These are phyloP conservation scores for Psix sp. DNA, from an alignment of 1,140 invertebrate genomes.

Conservation along the genomic window DNA sequence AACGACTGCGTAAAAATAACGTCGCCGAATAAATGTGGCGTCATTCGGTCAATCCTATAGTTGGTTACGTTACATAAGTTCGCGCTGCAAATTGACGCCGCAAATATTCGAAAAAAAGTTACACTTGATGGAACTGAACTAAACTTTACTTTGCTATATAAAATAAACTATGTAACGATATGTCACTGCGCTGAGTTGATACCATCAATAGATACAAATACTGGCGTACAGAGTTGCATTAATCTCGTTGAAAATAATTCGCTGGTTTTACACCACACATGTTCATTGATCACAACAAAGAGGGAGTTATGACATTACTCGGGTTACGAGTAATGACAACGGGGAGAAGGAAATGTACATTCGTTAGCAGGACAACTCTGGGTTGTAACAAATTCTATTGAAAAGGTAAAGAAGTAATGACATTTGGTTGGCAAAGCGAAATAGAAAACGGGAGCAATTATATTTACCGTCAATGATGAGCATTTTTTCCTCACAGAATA, in stretches of 20 bases:
- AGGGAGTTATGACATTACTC: too few relatives aligned
- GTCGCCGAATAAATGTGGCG: slow-evolving; percentile 55
- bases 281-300: too few relatives aligned
- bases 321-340: too few relatives aligned
- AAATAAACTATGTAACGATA: slow-evolving; percentile 17
- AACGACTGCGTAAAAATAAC: slow-evolving; percentile 62
- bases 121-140: slow-evolving; percentile 17
- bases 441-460: background rate
- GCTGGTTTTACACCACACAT: too few relatives aligned
- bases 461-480: slow-evolving; percentile 75
- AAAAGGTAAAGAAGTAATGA: background rate
- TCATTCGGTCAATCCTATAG: slow-evolving; percentile 50
- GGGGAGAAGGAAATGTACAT: too few relatives aligned
- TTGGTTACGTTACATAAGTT: slow-evolving; percentile 55
- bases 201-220: too few relatives aligned
- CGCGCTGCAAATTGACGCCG: slow-evolving; percentile 48
- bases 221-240: too few relatives aligned
- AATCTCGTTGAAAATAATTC: too few relatives aligned
- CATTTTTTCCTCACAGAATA: slow-evolving; percentile 76
- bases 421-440: background rate
- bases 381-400: background rate
- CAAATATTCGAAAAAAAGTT: slow-evolving; percentile 28
- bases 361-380: too few relatives aligned
- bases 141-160: slow-evolving; percentile 12
- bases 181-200: too few relatives aligned